phyloP scores from a whole-genome alignment of 2,113 vertebrate genomes.

The Takifugu bimaculatus region DNA sequence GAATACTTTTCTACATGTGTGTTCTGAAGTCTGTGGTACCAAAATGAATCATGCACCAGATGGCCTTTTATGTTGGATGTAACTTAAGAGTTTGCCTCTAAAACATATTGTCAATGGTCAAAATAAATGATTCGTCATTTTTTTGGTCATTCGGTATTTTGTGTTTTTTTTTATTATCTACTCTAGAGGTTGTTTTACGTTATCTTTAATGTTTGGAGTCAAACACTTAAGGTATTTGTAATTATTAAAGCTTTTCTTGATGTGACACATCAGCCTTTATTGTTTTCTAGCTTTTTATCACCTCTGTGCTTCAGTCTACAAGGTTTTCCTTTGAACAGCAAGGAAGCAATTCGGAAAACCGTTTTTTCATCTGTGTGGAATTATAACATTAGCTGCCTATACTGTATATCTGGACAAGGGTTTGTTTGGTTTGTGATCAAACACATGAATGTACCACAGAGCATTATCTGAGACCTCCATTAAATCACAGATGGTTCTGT shows the following conservation, averaged over 20 bases:
- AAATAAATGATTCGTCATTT: not conserved
- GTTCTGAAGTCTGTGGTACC: conserved; percentile 49
- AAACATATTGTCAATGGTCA: conserved; percentile 8
- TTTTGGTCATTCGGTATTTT: conserved; percentile 33
- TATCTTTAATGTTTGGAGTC: conserved; percentile 36
- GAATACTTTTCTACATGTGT: conserved; percentile 38
- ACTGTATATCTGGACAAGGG: conserved; percentile 39
- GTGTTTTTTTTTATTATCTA: conserved; percentile 6
- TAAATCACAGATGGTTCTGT: conserved; percentile 32
- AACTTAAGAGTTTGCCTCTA: conserved; percentile 50
- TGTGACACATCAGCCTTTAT: conserved; percentile 35
- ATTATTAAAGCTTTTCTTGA: conserved; percentile 37
- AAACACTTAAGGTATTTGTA: conserved; percentile 39
- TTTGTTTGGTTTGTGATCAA: conserved; percentile 54
- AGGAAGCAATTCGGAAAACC: conserved; percentile 7
- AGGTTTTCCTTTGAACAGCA: conserved; percentile 11
- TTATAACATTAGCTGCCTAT: conserved; percentile 54
- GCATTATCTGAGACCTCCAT: conserved; percentile 28
- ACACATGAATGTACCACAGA: conserved; percentile 62
- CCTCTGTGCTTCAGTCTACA: conserved; percentile 58
- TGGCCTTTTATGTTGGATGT: conserved; percentile 57
- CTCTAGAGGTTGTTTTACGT: conserved; percentile 7
- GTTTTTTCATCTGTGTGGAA: conserved; percentile 53
- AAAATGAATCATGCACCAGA: conserved; percentile 54
- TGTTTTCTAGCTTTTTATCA: conserved; percentile 53